Evolutionary conservation across 1,140 invertebrate species (phyloP), one percentile per base, ranked within the genome.

Genomic region (Pygmarrhopalites habei): DNA sequence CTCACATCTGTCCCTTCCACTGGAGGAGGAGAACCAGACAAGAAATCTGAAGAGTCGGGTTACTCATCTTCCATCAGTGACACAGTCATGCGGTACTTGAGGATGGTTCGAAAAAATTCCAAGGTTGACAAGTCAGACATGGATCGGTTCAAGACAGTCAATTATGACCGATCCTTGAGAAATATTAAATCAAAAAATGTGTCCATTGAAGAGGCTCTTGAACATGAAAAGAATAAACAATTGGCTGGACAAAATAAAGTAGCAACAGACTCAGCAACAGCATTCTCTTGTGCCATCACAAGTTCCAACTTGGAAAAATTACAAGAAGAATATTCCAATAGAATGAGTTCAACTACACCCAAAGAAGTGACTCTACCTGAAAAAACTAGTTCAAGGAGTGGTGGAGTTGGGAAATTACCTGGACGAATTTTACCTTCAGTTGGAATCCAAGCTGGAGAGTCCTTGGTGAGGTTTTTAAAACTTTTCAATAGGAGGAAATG

Each of bases 81-180:
- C 68, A 90, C 87, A 0, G 89, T 91, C 28, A 90, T 89, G 72
- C 77, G 88, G 1, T 90, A 90, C 70, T 76, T 91, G 1, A 77
- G 86, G 61, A 90, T 90, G 88, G 88, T 87, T 0, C 77, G 89
- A 5, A 91, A 90, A 71, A 90, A 90, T 68, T 89, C 87, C 53
- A 73, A 75, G 60, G 82, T 87, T 0, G 87, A 89, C 67, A 73
- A 75, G 62, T 87, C 89, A 55, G 87, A 88, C 73, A 81, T 81
- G 2, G 88, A 89, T 72, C 80, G 86, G 19, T 92, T 92, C 70
- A 90, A 90, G 72, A 82, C 88, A 0, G 88, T 92, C 1, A 92
- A 92, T 71, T 92, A 92, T 71, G 90, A 92, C 71, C 81, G 86
- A 35, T 90, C 89, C 71, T 77, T 92, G 32, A 75, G 88, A 1